These are phyloP conservation scores for Anagyrus pseudococci DNA, from an alignment of 2,888 invertebrate genomes.

Conservation along the genomic window DNA sequence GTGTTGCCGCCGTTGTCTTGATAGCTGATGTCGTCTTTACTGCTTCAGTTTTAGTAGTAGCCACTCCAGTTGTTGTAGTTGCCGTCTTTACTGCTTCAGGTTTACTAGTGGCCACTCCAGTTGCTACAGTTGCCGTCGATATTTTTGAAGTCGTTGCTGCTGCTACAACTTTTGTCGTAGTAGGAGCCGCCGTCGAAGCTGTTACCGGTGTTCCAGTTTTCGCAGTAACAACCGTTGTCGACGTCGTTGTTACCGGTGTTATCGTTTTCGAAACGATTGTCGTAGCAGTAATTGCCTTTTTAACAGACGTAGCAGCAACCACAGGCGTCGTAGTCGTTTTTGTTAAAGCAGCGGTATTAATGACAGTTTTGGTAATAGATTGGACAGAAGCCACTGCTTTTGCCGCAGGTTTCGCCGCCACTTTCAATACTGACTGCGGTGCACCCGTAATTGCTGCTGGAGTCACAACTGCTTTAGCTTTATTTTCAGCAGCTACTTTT, in stretches of 20 bases:
- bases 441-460: constrained; percentile 17
- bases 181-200: not conserved
- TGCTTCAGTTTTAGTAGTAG: not conserved
- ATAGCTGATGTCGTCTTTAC: not conserved
- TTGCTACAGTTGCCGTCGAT: not conserved
- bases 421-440: constrained; percentile 24
- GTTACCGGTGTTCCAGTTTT: not conserved
- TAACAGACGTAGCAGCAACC: not conserved
- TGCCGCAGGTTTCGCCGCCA: constrained; percentile 8
- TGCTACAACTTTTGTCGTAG: not conserved
- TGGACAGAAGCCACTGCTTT: constrained; percentile 23
- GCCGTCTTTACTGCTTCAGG: not conserved
- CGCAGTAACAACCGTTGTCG: not conserved
- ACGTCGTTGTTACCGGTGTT: not conserved
- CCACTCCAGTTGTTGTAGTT: not conserved
- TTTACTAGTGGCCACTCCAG: not conserved
- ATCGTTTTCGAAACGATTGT: not conserved
- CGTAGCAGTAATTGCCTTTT: not conserved
- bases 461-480: constrained; percentile 5
- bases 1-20: not conserved
- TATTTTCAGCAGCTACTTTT: constrained; percentile 18
- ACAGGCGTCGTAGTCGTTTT: not conserved
- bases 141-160: not conserved
- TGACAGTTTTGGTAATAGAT: constrained; percentile 8
- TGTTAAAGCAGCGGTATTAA: not conserved